Conservation (phyloP, 2,113 vertebrate species). For the Entomyzon cyanotis region DNA sequence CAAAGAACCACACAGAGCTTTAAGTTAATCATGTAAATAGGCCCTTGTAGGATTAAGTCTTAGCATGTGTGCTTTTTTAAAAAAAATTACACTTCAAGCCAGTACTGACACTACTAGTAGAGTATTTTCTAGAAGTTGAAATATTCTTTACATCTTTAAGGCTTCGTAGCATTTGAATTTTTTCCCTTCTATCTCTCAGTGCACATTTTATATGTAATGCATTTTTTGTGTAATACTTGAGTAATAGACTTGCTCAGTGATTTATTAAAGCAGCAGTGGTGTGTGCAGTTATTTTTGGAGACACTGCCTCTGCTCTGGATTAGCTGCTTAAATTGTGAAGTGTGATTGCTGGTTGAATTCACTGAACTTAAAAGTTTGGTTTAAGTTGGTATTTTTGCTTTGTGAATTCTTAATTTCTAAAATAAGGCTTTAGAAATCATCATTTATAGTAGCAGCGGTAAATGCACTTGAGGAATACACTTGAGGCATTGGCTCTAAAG, state of each 20-base stretch:
- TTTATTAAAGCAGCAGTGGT: background rate
- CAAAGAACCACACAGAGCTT: background rate
- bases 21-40: background rate
- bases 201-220: background rate
- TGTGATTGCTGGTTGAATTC: background rate
- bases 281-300: background rate
- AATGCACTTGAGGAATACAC: background rate
- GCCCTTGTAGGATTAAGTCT: background rate
- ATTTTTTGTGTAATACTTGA: background rate
- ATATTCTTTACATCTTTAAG: background rate
- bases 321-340: background rate
- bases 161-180: background rate
- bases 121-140: background rate
- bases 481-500: background rate
- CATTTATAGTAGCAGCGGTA: background rate
- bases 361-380: background rate
- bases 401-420: background rate
- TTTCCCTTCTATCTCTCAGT: background rate
- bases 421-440: background rate
- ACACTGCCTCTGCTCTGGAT: background rate
- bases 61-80: background rate
- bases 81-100: background rate
- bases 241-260: background rate
- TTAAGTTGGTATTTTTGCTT: background rate
- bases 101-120: background rate